These are phyloP conservation scores for Torymus tubicola DNA, from an alignment of 2,888 invertebrate genomes.

Conservation along the genomic window DNA sequence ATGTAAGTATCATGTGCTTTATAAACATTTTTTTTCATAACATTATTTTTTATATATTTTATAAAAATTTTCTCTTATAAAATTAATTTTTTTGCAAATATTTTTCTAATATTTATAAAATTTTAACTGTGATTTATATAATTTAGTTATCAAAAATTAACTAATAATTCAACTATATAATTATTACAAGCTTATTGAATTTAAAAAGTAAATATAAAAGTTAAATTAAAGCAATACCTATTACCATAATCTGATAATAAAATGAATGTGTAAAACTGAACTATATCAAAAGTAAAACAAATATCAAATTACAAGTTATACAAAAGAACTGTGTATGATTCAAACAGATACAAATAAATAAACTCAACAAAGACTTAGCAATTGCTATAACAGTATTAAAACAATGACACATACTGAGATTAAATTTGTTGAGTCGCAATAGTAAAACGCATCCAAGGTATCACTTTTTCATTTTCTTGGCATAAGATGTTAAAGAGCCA, in stretches of 20 bases:
- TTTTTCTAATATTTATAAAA: too few relatives aligned
- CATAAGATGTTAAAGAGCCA: conserved; percentile 4
- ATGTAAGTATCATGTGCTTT: neutral
- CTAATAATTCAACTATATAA: too few relatives aligned
- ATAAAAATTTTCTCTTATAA: too few relatives aligned
- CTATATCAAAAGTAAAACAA: neutral
- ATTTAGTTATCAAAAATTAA: too few relatives aligned
- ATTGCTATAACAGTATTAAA: conserved; percentile 2
- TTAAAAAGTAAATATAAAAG: too few relatives aligned
- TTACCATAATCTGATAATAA: neutral
- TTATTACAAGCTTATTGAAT: too few relatives aligned
- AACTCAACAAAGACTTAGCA: conserved; percentile 1
- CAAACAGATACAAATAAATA: neutral
- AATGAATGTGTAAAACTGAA: neutral
- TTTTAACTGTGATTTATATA: too few relatives aligned
- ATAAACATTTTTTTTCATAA: too few relatives aligned
- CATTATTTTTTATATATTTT: too few relatives aligned
- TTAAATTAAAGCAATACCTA: too few relatives aligned
- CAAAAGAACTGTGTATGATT: neutral
- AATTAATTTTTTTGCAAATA: too few relatives aligned
- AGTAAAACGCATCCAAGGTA: neutral
- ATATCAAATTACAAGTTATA: neutral
- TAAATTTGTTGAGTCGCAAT: conserved; percentile 16
- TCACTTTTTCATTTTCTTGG: conserved; percentile 10
- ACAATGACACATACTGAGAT: conserved; percentile 17